Base-by-base conservation (phyloP, 2,888 invertebrate genomes). In the Malthinus seriepunctatus region DNA sequence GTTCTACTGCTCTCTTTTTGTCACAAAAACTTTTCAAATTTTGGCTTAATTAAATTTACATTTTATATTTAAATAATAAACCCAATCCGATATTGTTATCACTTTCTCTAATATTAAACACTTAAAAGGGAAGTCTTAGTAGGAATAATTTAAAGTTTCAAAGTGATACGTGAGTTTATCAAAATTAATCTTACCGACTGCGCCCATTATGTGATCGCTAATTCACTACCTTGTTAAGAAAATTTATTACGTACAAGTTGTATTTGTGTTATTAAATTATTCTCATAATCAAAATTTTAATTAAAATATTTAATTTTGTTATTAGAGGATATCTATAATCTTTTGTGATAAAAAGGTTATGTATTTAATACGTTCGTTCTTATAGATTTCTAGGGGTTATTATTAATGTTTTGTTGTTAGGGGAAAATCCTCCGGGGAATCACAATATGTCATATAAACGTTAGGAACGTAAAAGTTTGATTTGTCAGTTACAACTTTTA, bases 11-110 rank as follows among this genome's bases (percentile, higher is more conserved):
- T 42, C 44, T 50, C 48, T 23, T 23, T 3, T 23, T 23, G 32
- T 42, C 37, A 39, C 42, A 33, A 32, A 34, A 46, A 62, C 63
- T 46, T 63, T 63, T 63, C 63, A 63, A 68, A 68, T 64, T 63
- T 59, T 23, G 63, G 63, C 65, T 69, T 69, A 69, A 69, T 70
- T 69, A 69, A 69, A 70, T 70, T 70, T 68, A 67, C 70, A 70
- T 63, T 61, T 66, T 57, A 69, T 69, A 23, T 23, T 69, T 67
- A 66, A 67, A 69, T 63, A 58, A 63, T 55, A 48, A 64, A 62
- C 65, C 63, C 62, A 64, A 65, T 62, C 32, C 38, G 10, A 15
- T 39, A 39, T 15, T 14, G 14, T 15, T 23, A 15, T n/a, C n/a
- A 23, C 23, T 23, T 23, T 23, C 23, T 23, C 23, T 23, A n/a